Evolutionary conservation across 2,888 invertebrate species (phyloP).

Genomic region (Volucella inflata): DNA sequence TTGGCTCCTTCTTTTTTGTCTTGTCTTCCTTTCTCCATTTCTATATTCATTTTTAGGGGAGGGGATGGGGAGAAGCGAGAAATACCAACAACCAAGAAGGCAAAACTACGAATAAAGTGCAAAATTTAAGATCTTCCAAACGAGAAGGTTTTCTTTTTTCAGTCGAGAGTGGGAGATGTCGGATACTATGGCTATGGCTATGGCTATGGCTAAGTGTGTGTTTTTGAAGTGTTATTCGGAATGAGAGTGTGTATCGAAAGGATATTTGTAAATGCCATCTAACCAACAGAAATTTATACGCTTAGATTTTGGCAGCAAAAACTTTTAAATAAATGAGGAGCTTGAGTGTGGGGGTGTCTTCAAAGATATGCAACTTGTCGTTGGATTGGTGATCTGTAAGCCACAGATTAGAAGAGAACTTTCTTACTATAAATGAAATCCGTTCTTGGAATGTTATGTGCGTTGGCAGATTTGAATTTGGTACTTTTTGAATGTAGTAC

Average conservation of each 20-base stretch:
- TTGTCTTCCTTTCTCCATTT: not conserved
- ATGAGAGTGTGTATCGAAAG: conserved; percentile 19
- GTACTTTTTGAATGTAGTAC: conserved; percentile 36
- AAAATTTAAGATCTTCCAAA: conserved; percentile 65
- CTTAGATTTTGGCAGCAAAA: conserved; percentile 31
- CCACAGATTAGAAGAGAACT: conserved; percentile 70
- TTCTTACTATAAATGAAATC: conserved; percentile 73
- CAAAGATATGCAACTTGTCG: conserved; percentile 67
- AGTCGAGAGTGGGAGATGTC: conserved; percentile 21
- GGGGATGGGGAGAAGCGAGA: conserved; percentile 31
- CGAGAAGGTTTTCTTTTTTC: conserved; percentile 37
- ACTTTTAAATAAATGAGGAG: conserved; percentile 54
- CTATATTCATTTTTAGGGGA: conserved; percentile 7
- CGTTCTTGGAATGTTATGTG: conserved; percentile 61
- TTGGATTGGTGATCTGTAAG: conserved; percentile 19
- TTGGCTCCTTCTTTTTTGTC: not conserved
- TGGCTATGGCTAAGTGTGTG: not conserved
- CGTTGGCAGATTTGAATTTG: conserved; percentile 22
- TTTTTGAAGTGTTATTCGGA: not conserved
- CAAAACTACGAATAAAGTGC: conserved; percentile 37
- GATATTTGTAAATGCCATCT: conserved; percentile 70
- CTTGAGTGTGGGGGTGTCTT: conserved; percentile 30
- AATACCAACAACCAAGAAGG: conserved; percentile 29
- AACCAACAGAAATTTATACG: conserved; percentile 71
- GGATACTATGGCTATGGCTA: not conserved